Conservation (phyloP, 2,797 vertebrate genomes). For the Cacajao melanocephalus region DNA sequence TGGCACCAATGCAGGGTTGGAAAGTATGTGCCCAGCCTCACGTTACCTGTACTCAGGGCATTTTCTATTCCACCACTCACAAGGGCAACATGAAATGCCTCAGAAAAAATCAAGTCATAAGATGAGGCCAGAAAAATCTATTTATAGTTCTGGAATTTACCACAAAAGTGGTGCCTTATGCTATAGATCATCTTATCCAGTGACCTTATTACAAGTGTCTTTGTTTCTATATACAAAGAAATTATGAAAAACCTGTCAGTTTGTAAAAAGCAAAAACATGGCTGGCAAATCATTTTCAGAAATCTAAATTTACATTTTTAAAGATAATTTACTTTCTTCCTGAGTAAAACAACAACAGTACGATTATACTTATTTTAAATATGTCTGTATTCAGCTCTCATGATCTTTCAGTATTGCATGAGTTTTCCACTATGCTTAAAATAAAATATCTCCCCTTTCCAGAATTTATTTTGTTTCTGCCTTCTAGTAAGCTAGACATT, state of each 20-base stretch:
- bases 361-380: not conserved
- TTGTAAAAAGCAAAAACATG: not conserved
- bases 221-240: not conserved
- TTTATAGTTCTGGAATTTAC: not conserved
- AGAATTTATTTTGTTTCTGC: not conserved
- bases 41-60: not conserved
- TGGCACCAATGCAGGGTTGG: not conserved
- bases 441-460: not conserved
- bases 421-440: constrained; percentile 16
- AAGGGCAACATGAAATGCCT: not conserved
- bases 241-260: not conserved
- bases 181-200: not conserved
- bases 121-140: not conserved
- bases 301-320: constrained; percentile 16
- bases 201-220: not conserved
- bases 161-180: not conserved
- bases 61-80: not conserved
- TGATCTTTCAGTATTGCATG: not conserved
- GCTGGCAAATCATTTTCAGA: not conserved
- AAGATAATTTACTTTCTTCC: not conserved
- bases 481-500: not conserved
- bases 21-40: not conserved
- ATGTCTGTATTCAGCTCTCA: not conserved
- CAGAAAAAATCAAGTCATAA: not conserved
- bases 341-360: not conserved